A percentile compares a stretch with the other conserved stretches of the same genome.
Evolutionary conservation across 2,797 vertebrate species (phyloP).

Genomic region (Hemitrygon akajei): DNA sequence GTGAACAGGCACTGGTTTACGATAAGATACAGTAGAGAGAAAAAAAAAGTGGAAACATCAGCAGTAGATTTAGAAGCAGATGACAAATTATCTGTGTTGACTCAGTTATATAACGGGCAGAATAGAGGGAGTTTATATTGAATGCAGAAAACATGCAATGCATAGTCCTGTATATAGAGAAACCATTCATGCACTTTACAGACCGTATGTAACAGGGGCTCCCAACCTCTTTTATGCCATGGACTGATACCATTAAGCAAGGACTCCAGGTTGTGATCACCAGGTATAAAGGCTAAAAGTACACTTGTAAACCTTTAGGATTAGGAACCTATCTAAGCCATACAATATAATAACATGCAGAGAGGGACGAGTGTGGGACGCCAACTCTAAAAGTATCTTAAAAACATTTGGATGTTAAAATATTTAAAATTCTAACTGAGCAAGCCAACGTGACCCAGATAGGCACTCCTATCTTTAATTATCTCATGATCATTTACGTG

Average conservation of each 20-base stretch:
- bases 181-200: neutral
- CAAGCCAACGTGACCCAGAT: neutral
- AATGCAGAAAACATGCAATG: neutral
- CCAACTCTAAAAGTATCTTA: no score
- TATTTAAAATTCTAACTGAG: no score
- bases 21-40: neutral
- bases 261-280: no score
- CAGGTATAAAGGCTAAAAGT: neutral
- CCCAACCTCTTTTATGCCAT: no score
- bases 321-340: neutral
- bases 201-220: neutral
- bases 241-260: no score
- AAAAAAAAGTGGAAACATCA: neutral
- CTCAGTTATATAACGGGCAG: neutral
- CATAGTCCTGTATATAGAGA: neutral
- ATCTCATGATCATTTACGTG: neutral
- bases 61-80: neutral
- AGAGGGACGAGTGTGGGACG: neutral
- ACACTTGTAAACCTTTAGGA: neutral
- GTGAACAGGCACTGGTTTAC: neutral
- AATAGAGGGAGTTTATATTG: neutral
- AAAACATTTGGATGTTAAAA: neutral
- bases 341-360: neutral
- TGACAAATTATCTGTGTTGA: neutral
- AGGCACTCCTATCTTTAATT: neutral